These are phyloP conservation scores for Adineta ricciae DNA, from an alignment of 2,888 invertebrate genomes.

Conservation along the genomic window DNA sequence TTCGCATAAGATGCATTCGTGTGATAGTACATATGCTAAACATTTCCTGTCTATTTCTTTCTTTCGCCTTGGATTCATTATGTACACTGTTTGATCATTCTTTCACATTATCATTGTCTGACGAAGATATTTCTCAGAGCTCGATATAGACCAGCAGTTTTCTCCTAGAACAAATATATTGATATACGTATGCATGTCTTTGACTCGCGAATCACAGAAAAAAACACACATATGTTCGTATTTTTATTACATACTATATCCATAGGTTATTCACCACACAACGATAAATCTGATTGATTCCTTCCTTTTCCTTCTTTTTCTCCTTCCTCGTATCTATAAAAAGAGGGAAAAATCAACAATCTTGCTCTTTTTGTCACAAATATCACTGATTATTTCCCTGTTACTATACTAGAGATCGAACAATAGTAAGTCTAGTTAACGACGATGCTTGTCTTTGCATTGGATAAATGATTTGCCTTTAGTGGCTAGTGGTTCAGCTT, in stretches of 20 bases:
- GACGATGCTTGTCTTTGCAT: neutral
- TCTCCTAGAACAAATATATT: neutral
- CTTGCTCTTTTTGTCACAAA: neutral
- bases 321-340: neutral
- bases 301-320: neutral
- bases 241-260: neutral
- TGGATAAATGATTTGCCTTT: too few relatives aligned
- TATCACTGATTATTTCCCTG: neutral
- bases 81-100: neutral
- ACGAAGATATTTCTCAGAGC: neutral
- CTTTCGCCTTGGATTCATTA: neutral
- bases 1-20: neutral
- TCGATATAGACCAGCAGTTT: neutral
- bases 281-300: neutral
- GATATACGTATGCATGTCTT: neutral
- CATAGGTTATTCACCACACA: neutral
- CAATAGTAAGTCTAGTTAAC: neutral
- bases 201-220: neutral
- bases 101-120: neutral
- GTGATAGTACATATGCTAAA: neutral
- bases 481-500: constrained; percentile 26
- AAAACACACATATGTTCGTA: neutral
- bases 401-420: neutral
- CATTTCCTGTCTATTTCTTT: neutral
- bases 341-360: neutral